Evolutionary conservation across 2,113 vertebrate genomes (phyloP).

Genomic region (Trematomus loennbergii): DNA sequence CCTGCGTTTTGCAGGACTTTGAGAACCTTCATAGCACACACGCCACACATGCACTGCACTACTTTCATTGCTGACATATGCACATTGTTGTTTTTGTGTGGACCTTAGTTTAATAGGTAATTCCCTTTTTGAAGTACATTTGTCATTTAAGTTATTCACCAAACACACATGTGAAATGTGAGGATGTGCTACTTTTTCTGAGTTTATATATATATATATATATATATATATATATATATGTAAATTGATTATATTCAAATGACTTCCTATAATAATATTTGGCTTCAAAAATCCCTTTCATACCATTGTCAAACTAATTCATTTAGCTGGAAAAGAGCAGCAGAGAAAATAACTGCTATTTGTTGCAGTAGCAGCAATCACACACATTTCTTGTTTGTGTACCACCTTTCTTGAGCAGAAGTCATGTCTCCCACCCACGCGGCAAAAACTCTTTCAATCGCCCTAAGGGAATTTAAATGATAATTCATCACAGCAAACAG

Average conservation of each 20-base stretch:
- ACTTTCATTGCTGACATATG: not conserved
- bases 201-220: too few species aligned
- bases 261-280: not conserved
- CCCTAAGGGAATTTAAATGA: constrained; percentile 1
- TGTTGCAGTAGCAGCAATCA: constrained; percentile 6
- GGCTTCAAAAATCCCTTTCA: not conserved
- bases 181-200: not conserved
- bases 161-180: not conserved
- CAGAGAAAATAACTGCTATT: not conserved
- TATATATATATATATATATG: too few species aligned
- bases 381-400: constrained; percentile 23
- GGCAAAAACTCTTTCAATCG: constrained; percentile 9
- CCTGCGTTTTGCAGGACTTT: too few species aligned
- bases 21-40: too few species aligned
- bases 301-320: not conserved
- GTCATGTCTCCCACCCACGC: constrained; percentile 1
- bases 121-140: not conserved
- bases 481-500: not conserved
- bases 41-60: too few species aligned
- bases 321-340: not conserved
- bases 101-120: not conserved
- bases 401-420: constrained; percentile 27
- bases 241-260: not conserved
- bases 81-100: not conserved
- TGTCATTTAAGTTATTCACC: not conserved